Evolutionary conservation across 1,140 invertebrate species (phyloP).

Genomic region (Ceratina australensis): DNA sequence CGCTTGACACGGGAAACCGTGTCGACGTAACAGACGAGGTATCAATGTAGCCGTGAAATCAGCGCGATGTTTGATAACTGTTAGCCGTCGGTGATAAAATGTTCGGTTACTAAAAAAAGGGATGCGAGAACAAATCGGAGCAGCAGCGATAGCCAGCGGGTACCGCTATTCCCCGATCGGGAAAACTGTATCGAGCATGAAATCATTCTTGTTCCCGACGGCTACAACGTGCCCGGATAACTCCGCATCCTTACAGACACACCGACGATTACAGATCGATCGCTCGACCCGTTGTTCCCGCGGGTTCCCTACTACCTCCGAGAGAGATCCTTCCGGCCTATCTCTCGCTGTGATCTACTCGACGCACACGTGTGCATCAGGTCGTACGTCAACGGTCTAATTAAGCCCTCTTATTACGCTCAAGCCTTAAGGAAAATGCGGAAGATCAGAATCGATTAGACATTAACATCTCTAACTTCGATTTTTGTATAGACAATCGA

Average conservation of each 20-base stretch:
- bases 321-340: neutral
- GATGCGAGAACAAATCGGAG: slow-evolving; percentile 1
- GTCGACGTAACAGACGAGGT: too few species aligned
- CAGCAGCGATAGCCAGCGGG: slow-evolving; percentile 1
- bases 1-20: too few species aligned
- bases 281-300: too few species aligned
- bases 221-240: too few species aligned
- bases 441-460: too few species aligned
- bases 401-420: neutral
- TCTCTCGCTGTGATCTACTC: neutral
- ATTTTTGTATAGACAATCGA: too few species aligned
- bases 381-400: neutral
- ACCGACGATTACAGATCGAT: neutral
- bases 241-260: slow-evolving; percentile 1
- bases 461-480: too few species aligned
- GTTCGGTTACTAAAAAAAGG: neutral
- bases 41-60: too few species aligned
- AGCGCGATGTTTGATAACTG: too few species aligned
- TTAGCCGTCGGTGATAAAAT: too few species aligned
- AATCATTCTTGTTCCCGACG: slow-evolving; percentile 58
- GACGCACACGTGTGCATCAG: neutral
- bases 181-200: slow-evolving; percentile 64
- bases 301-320: neutral
- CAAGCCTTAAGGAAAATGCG: too few species aligned
- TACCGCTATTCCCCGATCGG: slow-evolving; percentile 35